These are phyloP conservation scores for Lamellibrachia columna DNA, from an alignment of 2,888 invertebrate genomes.

Conservation along the genomic window DNA sequence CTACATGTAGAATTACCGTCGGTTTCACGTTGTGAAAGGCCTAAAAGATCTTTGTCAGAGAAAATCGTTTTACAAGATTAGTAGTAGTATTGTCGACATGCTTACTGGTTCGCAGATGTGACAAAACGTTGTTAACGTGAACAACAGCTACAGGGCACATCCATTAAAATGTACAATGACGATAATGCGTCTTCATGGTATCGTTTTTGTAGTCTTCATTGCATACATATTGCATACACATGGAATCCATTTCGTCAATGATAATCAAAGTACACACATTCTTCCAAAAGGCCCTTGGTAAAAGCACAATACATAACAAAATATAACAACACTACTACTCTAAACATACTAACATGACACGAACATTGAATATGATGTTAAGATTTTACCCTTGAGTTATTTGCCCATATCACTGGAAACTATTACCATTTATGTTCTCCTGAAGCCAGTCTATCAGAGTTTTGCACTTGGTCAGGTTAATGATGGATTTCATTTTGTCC, in stretches of 20 bases:
- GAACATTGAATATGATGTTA: not conserved
- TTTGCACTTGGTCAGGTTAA: constrained; percentile 38
- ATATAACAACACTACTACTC: too few species aligned
- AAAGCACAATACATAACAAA: not conserved
- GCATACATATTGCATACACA: not conserved
- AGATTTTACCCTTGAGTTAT: not conserved
- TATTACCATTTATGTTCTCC: constrained; percentile 36
- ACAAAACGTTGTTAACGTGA: too few species aligned
- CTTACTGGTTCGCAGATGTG: too few species aligned
- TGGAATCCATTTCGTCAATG: not conserved
- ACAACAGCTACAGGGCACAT: too few species aligned
- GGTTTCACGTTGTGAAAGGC: too few species aligned
- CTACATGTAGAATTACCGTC: too few species aligned
- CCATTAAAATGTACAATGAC: not conserved
- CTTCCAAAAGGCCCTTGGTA: not conserved
- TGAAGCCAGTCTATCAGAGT: constrained; percentile 45
- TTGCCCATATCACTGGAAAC: not conserved
- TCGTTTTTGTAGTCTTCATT: not conserved
- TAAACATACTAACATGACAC: not conserved
- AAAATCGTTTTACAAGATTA: too few species aligned
- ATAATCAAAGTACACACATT: too few species aligned
- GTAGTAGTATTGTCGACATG: too few species aligned
- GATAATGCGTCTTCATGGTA: not conserved
- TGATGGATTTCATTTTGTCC: constrained; percentile 38
- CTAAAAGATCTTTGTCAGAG: too few species aligned